phyloP scores from a whole-genome alignment of 2,113 vertebrate genomes.

The Marmota flaviventris region DNA sequence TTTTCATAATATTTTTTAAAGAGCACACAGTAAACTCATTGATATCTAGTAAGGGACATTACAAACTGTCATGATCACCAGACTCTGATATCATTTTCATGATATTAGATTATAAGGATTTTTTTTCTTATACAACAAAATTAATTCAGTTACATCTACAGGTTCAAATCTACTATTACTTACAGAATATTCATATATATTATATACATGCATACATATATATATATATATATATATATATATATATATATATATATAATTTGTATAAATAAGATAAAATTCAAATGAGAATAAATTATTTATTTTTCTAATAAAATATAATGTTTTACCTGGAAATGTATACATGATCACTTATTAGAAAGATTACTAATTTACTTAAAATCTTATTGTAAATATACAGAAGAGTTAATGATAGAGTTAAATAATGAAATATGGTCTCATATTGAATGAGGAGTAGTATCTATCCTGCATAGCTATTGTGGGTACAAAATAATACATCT shows the following conservation, averaged over 20 bases:
- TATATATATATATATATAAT: not conserved
- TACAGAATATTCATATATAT: not conserved
- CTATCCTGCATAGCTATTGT: not conserved
- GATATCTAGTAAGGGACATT: not conserved
- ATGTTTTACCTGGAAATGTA: not conserved
- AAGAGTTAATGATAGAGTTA: constrained; percentile 5
- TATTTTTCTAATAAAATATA: not conserved
- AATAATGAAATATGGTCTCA: not conserved
- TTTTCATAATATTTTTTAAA: not conserved
- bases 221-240: not conserved
- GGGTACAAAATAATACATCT: not conserved
- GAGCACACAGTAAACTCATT: not conserved
- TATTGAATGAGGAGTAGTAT: constrained; percentile 57
- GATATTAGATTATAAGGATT: not conserved
- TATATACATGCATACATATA: too few species aligned
- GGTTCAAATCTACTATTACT: not conserved
- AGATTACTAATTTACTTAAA: not conserved
- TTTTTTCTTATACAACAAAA: not conserved
- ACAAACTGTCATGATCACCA: not conserved
- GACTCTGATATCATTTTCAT: not conserved
- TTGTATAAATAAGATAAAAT: not conserved
- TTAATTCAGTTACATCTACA: not conserved
- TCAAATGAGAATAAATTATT: not conserved
- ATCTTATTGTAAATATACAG: not conserved
- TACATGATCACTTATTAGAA: not conserved